Evolutionary conservation across 2,113 vertebrate genomes (phyloP).

Genomic region (Mormoops blainvillei): DNA sequence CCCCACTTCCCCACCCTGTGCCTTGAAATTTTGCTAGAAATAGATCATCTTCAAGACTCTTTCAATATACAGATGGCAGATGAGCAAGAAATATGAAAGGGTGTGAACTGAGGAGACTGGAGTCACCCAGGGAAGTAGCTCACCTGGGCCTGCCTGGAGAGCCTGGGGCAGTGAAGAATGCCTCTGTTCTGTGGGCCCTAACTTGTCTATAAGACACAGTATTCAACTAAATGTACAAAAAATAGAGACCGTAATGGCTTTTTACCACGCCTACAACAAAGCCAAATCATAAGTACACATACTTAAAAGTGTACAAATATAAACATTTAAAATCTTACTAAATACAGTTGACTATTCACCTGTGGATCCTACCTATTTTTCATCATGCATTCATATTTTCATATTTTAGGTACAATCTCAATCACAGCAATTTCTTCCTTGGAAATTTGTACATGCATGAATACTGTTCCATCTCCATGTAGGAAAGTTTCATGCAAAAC

Average conservation of each 20-base stretch:
- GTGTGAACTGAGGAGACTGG: background rate
- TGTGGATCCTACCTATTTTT: background rate
- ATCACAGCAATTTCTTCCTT: background rate
- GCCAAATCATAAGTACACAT: background rate
- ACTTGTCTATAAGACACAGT: background rate
- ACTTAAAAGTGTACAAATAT: background rate
- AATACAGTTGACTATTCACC: background rate
- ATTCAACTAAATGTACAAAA: background rate
- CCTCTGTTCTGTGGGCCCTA: background rate
- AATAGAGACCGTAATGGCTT: background rate
- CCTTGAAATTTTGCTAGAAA: background rate
- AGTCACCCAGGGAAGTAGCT: no score
- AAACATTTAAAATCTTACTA: background rate
- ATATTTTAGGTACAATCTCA: background rate
- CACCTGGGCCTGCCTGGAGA: no score
- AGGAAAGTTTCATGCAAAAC: background rate
- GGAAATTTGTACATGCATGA: background rate
- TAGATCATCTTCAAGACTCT: background rate
- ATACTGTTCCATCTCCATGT: background rate
- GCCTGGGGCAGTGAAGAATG: no score
- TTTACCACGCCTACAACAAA: background rate
- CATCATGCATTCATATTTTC: background rate
- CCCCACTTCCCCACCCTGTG: no score
- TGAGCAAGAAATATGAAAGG: background rate
- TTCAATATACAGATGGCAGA: background rate